Evolutionary conservation across 1,140 invertebrate genomes (phyloP), one percentile per base, ranked within the genome.

Genomic region (Laupala kohalensis): DNA sequence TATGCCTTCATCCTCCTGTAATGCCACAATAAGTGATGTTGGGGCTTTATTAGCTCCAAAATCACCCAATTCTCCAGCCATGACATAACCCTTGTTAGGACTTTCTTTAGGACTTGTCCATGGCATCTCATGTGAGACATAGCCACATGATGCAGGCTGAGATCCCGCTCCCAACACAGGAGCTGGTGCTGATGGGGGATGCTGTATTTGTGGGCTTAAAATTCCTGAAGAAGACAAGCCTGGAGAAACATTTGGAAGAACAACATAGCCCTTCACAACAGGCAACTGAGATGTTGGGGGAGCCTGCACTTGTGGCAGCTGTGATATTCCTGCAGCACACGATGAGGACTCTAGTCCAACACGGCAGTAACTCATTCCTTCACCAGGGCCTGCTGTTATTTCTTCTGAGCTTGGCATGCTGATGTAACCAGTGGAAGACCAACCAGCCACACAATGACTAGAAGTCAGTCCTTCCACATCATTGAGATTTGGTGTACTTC

Each of bases 351-450:
- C 53, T 12, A 63, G 13, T 19, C 53, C 69, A 25, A 70, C 69
- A 26, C 37, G 23, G 24, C 69, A 70, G 37, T 70, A 70, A 12
- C 53, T 29, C 6, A 6, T 9, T 15, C 30, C 69, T 26, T 30
- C 30, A 5, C 25, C 30, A 9, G 25, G 19, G 25, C 53, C 24
- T 25, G 25, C 19, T 15, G n/a, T 27, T 24, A 70, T 25, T 24
- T 71, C 70, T 23, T 71, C 64, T 13, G 63, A 28, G 28, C 70
- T 71, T 24, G 70, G 64, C 70, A 71, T 71, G 63, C 70, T 71
- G 64, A 71, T 71, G 28, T 71, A 71, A 25, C 70, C 70, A 23
- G 25, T 37, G 13, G 63, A 65, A 6, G 70, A 71, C 69, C 53
- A 70, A 12, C n/a, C 53, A 24, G 23, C 37, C 53, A 64, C 29